Conservation (phyloP, 2,113 vertebrate genomes). For the Struthio camelus region DNA sequence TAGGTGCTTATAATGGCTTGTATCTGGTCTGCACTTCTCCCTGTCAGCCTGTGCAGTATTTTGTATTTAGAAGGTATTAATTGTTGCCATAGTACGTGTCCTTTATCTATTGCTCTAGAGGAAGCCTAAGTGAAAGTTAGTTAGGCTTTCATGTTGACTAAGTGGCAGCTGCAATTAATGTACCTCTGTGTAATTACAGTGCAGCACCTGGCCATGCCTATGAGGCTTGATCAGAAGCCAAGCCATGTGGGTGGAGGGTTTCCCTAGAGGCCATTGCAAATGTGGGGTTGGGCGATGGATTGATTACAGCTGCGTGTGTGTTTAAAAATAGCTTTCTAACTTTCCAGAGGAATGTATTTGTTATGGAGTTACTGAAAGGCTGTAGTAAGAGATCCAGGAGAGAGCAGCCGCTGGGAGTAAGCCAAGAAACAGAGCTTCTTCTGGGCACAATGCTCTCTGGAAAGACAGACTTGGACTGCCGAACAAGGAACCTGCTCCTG, state of each 20-base stretch:
- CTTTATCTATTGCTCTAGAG: not conserved
- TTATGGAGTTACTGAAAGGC: constrained; percentile 35
- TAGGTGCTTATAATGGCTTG: accelerated
- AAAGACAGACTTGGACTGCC: not conserved
- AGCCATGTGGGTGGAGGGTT: constrained; percentile 19
- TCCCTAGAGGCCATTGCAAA: constrained; percentile 24
- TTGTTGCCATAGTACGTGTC: accelerated
- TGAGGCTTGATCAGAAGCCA: constrained; percentile 40
- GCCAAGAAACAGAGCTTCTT: constrained; percentile 37
- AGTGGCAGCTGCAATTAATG: not conserved
- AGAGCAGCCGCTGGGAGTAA: not conserved
- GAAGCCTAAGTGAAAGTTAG: accelerated
- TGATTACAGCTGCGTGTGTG: constrained; percentile 37
- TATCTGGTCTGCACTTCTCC: not conserved
- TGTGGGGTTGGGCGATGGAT: accelerated
- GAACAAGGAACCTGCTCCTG: constrained; percentile 13
- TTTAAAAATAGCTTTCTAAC: constrained; percentile 50
- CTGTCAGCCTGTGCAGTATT: not conserved
- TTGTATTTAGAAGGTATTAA: not conserved
- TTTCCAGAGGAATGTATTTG: constrained; percentile 55
- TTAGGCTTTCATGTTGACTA: accelerated
- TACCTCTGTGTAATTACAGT: not conserved
- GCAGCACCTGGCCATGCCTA: not conserved
- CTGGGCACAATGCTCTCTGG: not conserved
- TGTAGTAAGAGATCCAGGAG: constrained; percentile 16